Evolutionary conservation across 2,888 invertebrate species (phyloP), one percentile per base, ranked within the genome.

Genomic region (Drosophila lacicola): DNA sequence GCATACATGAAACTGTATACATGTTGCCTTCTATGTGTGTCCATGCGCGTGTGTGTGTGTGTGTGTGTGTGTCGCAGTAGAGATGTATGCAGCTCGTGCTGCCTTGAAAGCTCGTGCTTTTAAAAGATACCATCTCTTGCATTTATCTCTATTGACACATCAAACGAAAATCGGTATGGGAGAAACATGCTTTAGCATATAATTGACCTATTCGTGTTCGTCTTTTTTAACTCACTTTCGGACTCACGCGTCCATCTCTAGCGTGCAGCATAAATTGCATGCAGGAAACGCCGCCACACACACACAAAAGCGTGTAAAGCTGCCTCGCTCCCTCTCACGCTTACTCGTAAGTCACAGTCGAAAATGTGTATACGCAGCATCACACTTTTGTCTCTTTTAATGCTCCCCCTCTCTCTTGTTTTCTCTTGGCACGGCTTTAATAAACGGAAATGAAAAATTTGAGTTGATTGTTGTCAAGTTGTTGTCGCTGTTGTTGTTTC

Each of bases 371-470:
- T 49, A 54, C 45, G 39, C 61, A 76, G 65, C 75, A 70, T 60
- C 54, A 9, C 37, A 11, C 46, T 29, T 29, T 29, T 29, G 8
- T 29, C 29, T 29, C 29, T 29, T 29, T 29, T 29, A 29, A 25
- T 34, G 14, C 45, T 44, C 55, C 49, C 36, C 21, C 50, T 19
- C 19, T 51, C 29, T 44, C 33, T 54, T 14, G 4, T 13, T 47
- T 19, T 44, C 44, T 42, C 41, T 33, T 51, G 45, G 42, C 62
- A 58, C 57, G 63, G 67, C 70, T 79, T 89, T 84, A 89, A 81
- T 89, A 89, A 85, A 81, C 85, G 89, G 85, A 85, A 85, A 85
- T 80, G 80, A 83, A 88, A 85, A 89, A 85, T 89, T 85, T 89
- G 74, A 89, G 89, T 83, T 89, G 88, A 85, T 85, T 85, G 78